Conservation (phyloP, 2,888 invertebrate species). For the Cerastoderma edule region DNA sequence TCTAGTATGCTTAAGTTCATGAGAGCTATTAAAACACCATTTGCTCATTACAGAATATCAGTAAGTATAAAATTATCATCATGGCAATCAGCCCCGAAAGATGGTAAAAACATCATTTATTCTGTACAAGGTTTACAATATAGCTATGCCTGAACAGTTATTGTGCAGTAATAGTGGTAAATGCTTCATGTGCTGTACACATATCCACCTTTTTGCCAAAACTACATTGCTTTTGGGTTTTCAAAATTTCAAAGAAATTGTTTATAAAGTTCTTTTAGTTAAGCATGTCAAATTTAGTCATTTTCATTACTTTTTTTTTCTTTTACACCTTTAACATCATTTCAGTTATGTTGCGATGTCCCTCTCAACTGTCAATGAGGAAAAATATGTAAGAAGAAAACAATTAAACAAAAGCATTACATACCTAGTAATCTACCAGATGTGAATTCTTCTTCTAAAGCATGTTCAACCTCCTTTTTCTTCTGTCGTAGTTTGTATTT, state of each 20-base stretch:
- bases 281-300: too few species aligned
- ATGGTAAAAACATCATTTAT: slow-evolving; percentile 31
- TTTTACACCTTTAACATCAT: not conserved
- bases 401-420: slow-evolving; percentile 67
- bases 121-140: not conserved
- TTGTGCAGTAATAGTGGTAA: too few species aligned
- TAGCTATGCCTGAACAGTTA: too few species aligned
- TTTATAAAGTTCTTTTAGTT: too few species aligned
- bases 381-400: not conserved
- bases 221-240: too few species aligned
- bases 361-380: too few species aligned
- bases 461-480: slow-evolving; percentile 95
- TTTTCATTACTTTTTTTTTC: not conserved
- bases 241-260: too few species aligned
- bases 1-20: too few species aligned
- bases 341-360: not conserved
- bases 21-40: too few species aligned
- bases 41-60: slow-evolving; percentile 13
- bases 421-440: slow-evolving; percentile 97
- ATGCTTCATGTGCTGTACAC: too few species aligned
- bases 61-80: slow-evolving; percentile 4
- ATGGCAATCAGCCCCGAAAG: slow-evolving; percentile 9
- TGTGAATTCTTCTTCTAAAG: slow-evolving; percentile 97
- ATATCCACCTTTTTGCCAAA: too few species aligned
- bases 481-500: slow-evolving; percentile 97